Evolutionary conservation across 2,113 vertebrate genomes (phyloP), one percentile per base, ranked within the genome.

Genomic region (Pygoscelis antarcticus): DNA sequence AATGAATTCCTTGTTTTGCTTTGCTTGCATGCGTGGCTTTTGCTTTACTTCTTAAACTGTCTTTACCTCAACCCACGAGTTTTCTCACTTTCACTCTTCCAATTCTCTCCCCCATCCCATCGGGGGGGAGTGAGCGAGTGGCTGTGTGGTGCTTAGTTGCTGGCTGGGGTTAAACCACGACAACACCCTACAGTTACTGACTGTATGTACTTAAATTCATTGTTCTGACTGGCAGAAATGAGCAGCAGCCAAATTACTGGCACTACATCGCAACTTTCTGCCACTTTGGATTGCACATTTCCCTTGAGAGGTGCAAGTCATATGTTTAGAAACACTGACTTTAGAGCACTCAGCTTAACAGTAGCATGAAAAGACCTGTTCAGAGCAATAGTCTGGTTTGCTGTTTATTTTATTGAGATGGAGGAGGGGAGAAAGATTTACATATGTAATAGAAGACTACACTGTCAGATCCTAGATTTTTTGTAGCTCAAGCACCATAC

Each of bases 211-310:
- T 89, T 62, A 36, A 49, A 93, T 22, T 87, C 20, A 68, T 60
- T 71, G 74, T 62, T 90, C 87, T 75, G 82, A 91, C 88, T 85
- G 82, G 58, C 55, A 95, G 86, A 94, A 94, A 69, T 38, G 19
- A 94, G 76, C 40, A 74, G 89, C 54, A 83, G 60, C 30, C 60
- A 80, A 83, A 83, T 81, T 77, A 76, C 38, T 77, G 64, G 72
- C 88, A 46, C 38, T 61, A 26, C 76, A 54, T 21, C 0, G 1
- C 54, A 83, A 94, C 89, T 89, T 86, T 65, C 76, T 95, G 76
- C 62, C 76, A 66, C 86, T 89, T 66, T 58, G 64, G 83, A 66
- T 57, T 57, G 40, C 30, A 42, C 25, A 26, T 66, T 57, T 90
- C 76, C 68, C 76, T 83, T 2, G 8, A 69, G 89, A 68, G n/a